Base-by-base conservation (phyloP, 1,140 invertebrate genomes). In the Nylanderia fulva region DNA sequence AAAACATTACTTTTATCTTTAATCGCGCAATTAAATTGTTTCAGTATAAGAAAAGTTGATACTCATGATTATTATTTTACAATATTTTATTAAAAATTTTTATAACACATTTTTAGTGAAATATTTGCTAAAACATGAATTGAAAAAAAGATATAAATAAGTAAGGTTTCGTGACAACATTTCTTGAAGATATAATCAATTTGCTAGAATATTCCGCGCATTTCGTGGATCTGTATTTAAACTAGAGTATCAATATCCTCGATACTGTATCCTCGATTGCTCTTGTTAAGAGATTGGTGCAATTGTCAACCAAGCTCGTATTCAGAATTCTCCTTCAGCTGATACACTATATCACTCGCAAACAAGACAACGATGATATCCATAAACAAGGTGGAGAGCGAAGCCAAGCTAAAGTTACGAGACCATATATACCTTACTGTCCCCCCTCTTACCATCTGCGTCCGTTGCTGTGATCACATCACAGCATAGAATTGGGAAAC, bases 401-500 rank as follows among this genome's bases (percentile, higher is more conserved):
- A 56, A 84, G 82, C 60, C 45, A 29, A 68, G 60, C 42, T 56
- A 45, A 58, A 85, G 52, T 60, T 68, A 82, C 66, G 52, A 72
- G 24, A 71, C 54, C 42, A 42, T 58, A 45, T 69, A 80, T 58
- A 71, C 6, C 33, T n/a, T 18, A 48, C 48, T 58, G 36, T 71
- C 21, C 52, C 45, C 39, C 63, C 83, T 45, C 86, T 88, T 88
- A 83, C 79, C 74, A 88, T 71, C 83, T 83, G 66, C 24, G 69
- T 74, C 63, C 75, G 48, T 79, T 71, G 58, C 56, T 45, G 45
- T 74, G 72, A 85, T 48, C 15, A 86, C 48, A 83, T 85, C 71
- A 77, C 75, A 54, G 76, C 86, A 86, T 88, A 71, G 87, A 77
- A 89, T 89, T 89, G 87, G 56, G 56, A 88, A 83, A 75, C 76